Conservation (phyloP, 2,888 invertebrate species). For the Eupeodes luniger region DNA sequence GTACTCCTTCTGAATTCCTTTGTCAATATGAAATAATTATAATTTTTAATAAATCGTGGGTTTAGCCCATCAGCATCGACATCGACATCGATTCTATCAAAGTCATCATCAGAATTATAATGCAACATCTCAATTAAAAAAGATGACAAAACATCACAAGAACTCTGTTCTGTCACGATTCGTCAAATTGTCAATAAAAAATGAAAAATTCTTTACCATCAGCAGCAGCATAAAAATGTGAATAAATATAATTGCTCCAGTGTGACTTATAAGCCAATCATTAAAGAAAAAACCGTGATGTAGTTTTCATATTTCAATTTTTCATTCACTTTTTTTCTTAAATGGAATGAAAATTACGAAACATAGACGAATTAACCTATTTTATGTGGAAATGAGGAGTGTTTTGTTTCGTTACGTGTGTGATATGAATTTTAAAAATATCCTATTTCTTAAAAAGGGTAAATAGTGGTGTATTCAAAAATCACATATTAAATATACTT, state of each 20-base stretch:
- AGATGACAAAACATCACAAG: slow-evolving; percentile 52
- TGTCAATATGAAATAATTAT: slow-evolving; percentile 43
- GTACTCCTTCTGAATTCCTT: slow-evolving; percentile 18
- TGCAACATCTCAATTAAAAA: slow-evolving; percentile 65
- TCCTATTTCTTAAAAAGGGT: slow-evolving; percentile 26
- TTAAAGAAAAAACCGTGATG: slow-evolving; percentile 33
- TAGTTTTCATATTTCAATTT: slow-evolving; percentile 21
- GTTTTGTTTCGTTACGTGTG: slow-evolving; percentile 40
- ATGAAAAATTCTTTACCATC: slow-evolving; percentile 11
- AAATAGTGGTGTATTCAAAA: slow-evolving; percentile 13
- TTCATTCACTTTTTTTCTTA: not conserved
- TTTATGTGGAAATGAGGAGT: slow-evolving; percentile 45
- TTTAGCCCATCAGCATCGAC: slow-evolving; percentile 46
- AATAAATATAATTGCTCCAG: slow-evolving; percentile 40
- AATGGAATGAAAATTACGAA: slow-evolving; percentile 45
- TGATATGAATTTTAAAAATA: slow-evolving; percentile 67
- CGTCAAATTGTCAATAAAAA: not conserved
- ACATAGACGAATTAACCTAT: slow-evolving; percentile 58
- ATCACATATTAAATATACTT: slow-evolving; percentile 30
- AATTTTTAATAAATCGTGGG: slow-evolving; percentile 66
- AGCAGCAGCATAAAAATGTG: slow-evolving; percentile 3
- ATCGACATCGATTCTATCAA: slow-evolving; percentile 55
- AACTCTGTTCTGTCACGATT: slow-evolving; percentile 57
- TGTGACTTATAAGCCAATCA: slow-evolving; percentile 23
- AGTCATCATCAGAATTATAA: not conserved